Conservation (phyloP, 2,797 vertebrate genomes). For the Pelochelys cantorii region DNA sequence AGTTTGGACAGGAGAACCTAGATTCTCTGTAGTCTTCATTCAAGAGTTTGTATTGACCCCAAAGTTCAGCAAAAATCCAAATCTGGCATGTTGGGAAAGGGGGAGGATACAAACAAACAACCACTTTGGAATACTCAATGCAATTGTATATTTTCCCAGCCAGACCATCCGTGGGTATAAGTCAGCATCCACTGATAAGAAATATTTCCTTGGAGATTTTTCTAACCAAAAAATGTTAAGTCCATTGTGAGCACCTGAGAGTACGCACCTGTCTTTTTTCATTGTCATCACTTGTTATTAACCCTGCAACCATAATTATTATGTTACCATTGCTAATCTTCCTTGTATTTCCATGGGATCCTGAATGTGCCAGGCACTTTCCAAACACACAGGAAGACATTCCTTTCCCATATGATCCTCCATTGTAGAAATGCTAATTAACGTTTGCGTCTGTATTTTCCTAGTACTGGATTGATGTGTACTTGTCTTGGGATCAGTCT, state of each 20-base stretch:
- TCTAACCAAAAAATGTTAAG: background rate
- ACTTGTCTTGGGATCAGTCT: constrained; percentile 89
- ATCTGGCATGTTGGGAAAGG: background rate
- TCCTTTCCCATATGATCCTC: background rate
- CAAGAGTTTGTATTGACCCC: background rate
- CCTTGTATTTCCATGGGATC: background rate
- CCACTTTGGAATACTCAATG: background rate
- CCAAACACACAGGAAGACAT: background rate
- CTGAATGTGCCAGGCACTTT: background rate
- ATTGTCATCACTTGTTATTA: background rate
- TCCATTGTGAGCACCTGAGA: background rate
- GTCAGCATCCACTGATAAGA: background rate
- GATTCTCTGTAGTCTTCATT: background rate
- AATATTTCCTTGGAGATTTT: background rate
- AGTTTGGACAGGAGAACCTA: background rate
- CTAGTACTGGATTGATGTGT: constrained; percentile 89
- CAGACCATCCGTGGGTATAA: background rate
- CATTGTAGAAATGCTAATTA: background rate
- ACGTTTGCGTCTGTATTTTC: constrained; percentile 20
- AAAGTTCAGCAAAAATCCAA: background rate
- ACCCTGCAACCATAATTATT: background rate
- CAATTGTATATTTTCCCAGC: background rate
- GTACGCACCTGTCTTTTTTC: background rate
- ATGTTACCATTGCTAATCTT: background rate
- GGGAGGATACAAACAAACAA: background rate